Percentiles rank a stretch among this genome's conserved stretches.
Evolutionary conservation across 2,113 vertebrate genomes (phyloP).

Genomic region (Misgurnus mizolepis): DNA sequence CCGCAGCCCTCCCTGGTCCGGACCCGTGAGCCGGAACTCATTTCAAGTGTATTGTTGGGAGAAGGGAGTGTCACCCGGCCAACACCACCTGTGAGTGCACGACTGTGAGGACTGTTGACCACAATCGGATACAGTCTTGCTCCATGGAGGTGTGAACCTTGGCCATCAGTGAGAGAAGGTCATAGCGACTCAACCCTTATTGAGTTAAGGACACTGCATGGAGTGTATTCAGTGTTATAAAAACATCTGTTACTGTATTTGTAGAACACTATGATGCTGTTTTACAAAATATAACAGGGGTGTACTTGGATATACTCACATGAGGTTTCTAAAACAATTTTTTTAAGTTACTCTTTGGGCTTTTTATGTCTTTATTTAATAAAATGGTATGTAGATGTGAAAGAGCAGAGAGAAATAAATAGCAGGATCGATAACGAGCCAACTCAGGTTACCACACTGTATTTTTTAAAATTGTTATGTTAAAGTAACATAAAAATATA

Average conservation of each 20-base stretch:
- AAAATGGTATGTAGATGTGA: no score
- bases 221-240: not conserved
- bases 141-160: conserved; percentile 30
- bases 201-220: conserved; percentile 3
- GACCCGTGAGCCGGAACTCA: conserved; percentile 35
- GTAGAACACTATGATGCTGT: not conserved
- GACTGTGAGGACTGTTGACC: conserved; percentile 33
- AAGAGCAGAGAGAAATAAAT: no score
- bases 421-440: no score
- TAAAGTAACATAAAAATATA: no score
- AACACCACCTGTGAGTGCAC: not conserved
- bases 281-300: not conserved
- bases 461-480: no score
- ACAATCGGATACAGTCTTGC: conserved; percentile 24
- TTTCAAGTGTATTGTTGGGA: conserved; percentile 51
- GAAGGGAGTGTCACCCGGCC: conserved; percentile 41
- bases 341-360: no score
- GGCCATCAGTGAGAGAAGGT: conserved; percentile 19
- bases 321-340: no score
- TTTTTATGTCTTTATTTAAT: no score
- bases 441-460: no score
- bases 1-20: not conserved
- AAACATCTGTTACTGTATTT: conserved; percentile 2
- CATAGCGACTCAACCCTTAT: conserved; percentile 16
- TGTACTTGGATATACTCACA: no score